A percentile compares a stretch with the other conserved stretches of the same genome.
Evolutionary conservation across 64 coral and sea anemone species (phyloP).

Genomic region (Porites australiensis): DNA sequence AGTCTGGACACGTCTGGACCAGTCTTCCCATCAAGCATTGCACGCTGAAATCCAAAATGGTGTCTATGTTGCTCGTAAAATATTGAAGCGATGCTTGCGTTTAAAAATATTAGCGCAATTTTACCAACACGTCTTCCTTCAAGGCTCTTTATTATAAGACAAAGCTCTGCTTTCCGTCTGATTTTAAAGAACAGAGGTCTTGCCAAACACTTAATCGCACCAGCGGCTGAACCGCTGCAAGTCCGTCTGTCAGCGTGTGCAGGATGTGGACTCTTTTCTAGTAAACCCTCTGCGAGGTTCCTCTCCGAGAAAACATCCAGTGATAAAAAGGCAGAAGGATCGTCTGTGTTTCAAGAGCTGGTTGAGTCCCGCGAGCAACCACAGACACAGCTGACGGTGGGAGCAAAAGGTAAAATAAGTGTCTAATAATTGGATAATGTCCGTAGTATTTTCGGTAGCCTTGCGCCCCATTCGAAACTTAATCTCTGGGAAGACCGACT

Average conservation of each 20-base stretch:
- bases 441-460: no score
- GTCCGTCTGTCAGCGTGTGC: not conserved
- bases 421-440: no score
- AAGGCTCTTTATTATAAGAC: slow-evolving; percentile 3
- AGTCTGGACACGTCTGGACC: not conserved
- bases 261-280: no score
- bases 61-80: not conserved
- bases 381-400: slow-evolving; percentile 76
- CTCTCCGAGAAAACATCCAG: slow-evolving; percentile 1
- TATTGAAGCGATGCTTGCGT: not conserved
- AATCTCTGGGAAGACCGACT: no score
- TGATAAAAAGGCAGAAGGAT: slow-evolving; percentile 39
- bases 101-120: slow-evolving; percentile 1
- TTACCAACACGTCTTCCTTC: not conserved
- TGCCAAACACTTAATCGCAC: not conserved
- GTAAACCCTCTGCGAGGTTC: not conserved
- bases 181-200: not conserved
- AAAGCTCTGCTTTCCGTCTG: slow-evolving; percentile 12
- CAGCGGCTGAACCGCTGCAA: not conserved
- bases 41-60: slow-evolving; percentile 13
- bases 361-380: slow-evolving; percentile 63
- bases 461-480: no score
- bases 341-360: slow-evolving; percentile 46
- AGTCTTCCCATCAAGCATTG: not conserved
- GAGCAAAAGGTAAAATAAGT: slow-evolving; percentile 61